Evolutionary conservation across 2,888 invertebrate genomes (phyloP).

Genomic region (Plemyria rubiginata): DNA sequence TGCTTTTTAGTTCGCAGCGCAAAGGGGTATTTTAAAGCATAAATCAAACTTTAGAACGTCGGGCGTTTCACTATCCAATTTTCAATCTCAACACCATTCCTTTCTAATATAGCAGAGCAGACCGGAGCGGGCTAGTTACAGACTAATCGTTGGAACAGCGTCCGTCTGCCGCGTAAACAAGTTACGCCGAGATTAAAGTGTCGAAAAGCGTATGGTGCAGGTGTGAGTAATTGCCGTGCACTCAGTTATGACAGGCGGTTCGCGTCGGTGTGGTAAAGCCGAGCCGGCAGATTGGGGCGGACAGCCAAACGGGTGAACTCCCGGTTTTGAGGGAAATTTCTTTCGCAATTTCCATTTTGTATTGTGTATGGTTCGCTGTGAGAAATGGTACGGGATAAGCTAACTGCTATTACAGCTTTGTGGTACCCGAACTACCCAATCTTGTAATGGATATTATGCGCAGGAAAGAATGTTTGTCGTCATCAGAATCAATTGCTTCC

Average conservation of each 20-base stretch:
- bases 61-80: constrained; percentile 7
- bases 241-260: constrained; percentile 58
- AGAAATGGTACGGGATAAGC: background rate
- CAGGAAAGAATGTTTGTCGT: too few species aligned
- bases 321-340: background rate
- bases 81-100: constrained; percentile 15
- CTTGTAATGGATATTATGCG: background rate
- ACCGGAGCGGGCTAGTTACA: constrained; percentile 12
- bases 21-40: background rate
- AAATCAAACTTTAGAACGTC: background rate
- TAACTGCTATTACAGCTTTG: background rate
- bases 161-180: constrained; percentile 50
- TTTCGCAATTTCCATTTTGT: constrained; percentile 4
- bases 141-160: constrained; percentile 23
- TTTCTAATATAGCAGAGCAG: constrained; percentile 7
- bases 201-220: constrained; percentile 54
- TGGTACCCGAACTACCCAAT: background rate
- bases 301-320: constrained; percentile 36
- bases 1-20: too few species aligned
- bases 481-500: too few species aligned
- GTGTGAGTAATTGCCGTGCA: constrained; percentile 66
- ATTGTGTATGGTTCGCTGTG: constrained; percentile 5
- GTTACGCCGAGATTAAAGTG: constrained; percentile 59
- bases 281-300: constrained; percentile 49
- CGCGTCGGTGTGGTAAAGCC: constrained; percentile 27